Evolutionary conservation across 1,140 invertebrate genomes (phyloP).

Genomic region (Aphaenogaster ashmeadi): DNA sequence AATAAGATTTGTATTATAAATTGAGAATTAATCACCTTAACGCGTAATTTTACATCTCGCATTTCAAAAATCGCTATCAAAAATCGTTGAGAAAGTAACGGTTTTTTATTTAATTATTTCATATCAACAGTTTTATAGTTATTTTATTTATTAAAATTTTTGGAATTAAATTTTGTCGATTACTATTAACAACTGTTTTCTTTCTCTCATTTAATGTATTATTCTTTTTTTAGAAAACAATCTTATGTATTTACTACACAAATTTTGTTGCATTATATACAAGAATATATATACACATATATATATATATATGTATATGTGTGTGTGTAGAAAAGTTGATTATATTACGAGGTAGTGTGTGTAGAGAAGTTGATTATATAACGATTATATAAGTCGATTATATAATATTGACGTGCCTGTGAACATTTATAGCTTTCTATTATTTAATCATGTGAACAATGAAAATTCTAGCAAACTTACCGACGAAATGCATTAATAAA

Average conservation of each 20-base stretch:
- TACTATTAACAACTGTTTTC: not conserved
- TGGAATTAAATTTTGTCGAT: not conserved
- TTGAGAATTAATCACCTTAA: not conserved
- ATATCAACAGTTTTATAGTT: not conserved
- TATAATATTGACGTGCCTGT: not conserved
- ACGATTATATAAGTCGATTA: too few relatives aligned
- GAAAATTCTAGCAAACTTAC: not conserved
- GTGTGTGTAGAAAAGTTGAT: too few relatives aligned
- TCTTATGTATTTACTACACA: not conserved
- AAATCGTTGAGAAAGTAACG: not conserved
- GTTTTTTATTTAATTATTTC: not conserved
- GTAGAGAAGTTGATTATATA: not conserved
- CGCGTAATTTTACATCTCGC: not conserved
- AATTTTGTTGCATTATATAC: not conserved
- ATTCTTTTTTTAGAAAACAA: not conserved
- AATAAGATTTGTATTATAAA: not conserved
- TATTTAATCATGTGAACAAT: not conserved
- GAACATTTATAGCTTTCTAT: not conserved
- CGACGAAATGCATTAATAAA: not conserved
- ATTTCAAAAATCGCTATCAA: not conserved
- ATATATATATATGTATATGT: too few relatives aligned
- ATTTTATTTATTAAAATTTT: not conserved
- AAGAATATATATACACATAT: too few relatives aligned
- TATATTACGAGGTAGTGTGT: too few relatives aligned
- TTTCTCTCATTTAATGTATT: not conserved